A percentile compares a stretch with the other conserved stretches of the same genome.
Evolutionary conservation across 2,888 invertebrate species (phyloP).

Genomic region (Listrodromus nycthemerus): DNA sequence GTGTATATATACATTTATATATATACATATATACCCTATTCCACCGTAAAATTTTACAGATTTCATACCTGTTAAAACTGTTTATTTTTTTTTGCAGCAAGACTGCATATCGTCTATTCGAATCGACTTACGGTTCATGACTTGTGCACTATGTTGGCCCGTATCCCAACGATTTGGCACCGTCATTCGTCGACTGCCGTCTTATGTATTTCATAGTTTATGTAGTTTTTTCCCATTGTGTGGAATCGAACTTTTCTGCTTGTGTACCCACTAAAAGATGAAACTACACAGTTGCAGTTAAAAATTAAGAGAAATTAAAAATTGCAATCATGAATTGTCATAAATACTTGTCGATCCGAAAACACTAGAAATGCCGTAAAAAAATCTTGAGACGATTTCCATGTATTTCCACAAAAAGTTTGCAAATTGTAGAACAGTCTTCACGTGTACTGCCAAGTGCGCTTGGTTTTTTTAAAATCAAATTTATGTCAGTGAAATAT

Average conservation of each 20-base stretch:
- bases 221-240: neutral
- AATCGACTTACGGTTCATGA: conserved; percentile 14
- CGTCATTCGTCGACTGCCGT: conserved; percentile 12
- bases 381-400: too few relatives aligned
- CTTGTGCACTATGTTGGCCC: conserved; percentile 2
- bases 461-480: too few relatives aligned
- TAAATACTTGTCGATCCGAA: too few relatives aligned
- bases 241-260: neutral
- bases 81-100: neutral
- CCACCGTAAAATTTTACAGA: neutral
- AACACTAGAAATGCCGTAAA: too few relatives aligned
- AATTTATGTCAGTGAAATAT: too few relatives aligned
- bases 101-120: neutral
- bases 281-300: neutral
- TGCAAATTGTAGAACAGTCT: too few relatives aligned
- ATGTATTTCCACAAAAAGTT: too few relatives aligned
- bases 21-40: neutral
- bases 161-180: conserved; percentile 9
- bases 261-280: neutral
- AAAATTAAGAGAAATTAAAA: neutral
- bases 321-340: too few relatives aligned
- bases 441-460: too few relatives aligned
- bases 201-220: neutral
- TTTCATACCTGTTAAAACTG: neutral
- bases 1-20: neutral